Base-by-base conservation (phyloP, 1,140 invertebrate species). In the Drosophila mojavensis region DNA sequence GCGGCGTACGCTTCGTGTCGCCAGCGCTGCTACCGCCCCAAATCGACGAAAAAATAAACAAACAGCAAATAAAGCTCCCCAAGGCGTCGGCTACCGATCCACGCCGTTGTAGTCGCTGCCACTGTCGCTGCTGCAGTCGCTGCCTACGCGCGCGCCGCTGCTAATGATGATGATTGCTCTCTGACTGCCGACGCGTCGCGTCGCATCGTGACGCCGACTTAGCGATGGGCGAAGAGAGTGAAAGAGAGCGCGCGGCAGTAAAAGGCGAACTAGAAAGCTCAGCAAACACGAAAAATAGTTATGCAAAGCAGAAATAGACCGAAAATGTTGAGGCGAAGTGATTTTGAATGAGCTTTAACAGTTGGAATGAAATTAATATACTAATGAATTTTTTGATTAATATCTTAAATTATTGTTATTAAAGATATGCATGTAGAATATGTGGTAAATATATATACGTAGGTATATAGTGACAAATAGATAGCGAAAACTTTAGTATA, bases 101-200 rank as follows among this genome's bases (percentile, higher is more conserved):
- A 28, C 54, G 33, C 36, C 47, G 45, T 36, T 33, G 51, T 28
- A 33, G 59, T 5, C 15, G 43, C 56, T 39, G 68, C 3, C 28
- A 53, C 47, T 26, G 68, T 17, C 15, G 20, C 20, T 24, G 28
- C 61, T 43, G 39, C 41, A 47, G 58, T 28, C 13, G 53, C 60
- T 86, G 83, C 84, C 66, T 68, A 61, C 71, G 71, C 71, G 65
- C 58, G 47, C 64, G 41, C 30, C 39, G 30, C 61, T 88, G 83
- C 85, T 88, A 88, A 88, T 88, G 83, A 88, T 81, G 84, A 79
- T 89, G 83, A 86, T 86, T 86, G 82, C 79, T 62, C 70, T 67
- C 56, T 45, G 70, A 80, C 78, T 75, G 63, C 47, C 39, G 63
- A 28, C 5, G 28, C 28, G 28, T 30, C 28, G 28, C 39, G 36